Evolutionary conservation across 2,113 vertebrate species (phyloP), one percentile per base, ranked within the genome.

Genomic region (Excalfactoria chinensis): DNA sequence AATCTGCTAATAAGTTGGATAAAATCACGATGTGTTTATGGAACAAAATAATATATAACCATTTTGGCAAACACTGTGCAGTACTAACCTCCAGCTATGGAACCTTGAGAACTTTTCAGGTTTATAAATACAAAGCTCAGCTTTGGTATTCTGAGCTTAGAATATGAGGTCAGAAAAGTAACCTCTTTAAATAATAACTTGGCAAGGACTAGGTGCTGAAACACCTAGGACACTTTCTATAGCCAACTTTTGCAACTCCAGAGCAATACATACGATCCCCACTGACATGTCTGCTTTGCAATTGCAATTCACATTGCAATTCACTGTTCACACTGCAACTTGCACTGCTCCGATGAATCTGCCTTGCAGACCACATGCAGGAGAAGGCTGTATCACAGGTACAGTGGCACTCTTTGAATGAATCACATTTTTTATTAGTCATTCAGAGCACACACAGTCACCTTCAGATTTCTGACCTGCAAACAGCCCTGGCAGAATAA

Each of bases 331-430:
- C 4, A 2, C 21, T 66, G n/a, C 18, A 40, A 7, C 18, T 34
- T 48, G 26, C 34, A 11, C 30, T 43, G 37, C 46, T 62, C 25
- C 0, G 0, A 25, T 1, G 1, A 28, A 40, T 30, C 44, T 68
- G 28, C 66, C 32, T 63, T 44, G 26, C 0, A 0, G 17, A 69
- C 6, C 20, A 11, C 4, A 11, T 8, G 34, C 18, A 74, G 49
- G 49, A 53, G 30, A n/a, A 56, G 14, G 41, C 6, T 14, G 41
- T 19, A 35, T 13, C n/a, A 26, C 26, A 67, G 32, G 21, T 43
- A 30, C 25, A 43, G 34, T 1, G 5, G 55, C 26, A 9, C 18
- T 69, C 55, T 76, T 77, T 40, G 72, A n/a, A 44, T 9, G 7
- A 59, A 32, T 32, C 35, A 8, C 37, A 17, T 8, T 9, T 35